Evolutionary conservation across 2,113 vertebrate species (phyloP).

Genomic region (Crotalus tigris): DNA sequence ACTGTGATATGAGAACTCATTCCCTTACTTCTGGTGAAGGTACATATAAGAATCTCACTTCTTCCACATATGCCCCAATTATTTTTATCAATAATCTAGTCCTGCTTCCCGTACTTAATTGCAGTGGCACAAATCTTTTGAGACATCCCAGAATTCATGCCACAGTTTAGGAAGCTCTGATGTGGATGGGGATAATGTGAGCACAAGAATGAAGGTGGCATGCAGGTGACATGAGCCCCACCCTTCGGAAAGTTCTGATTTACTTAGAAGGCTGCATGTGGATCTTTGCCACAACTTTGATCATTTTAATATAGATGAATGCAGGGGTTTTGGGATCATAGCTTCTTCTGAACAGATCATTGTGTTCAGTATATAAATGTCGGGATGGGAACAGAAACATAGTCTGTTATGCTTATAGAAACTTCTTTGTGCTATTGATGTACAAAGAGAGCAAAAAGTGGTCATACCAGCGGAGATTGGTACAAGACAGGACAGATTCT

Average conservation of each 20-base stretch:
- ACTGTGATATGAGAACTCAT: background rate
- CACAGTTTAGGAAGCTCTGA: background rate
- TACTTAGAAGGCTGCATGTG: background rate
- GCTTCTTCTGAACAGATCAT: background rate
- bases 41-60: background rate
- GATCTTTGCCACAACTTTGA: background rate
- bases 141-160: background rate
- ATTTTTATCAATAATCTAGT: background rate
- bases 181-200: background rate
- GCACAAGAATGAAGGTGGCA: background rate
- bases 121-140: background rate
- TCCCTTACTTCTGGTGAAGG: background rate
- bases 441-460: background rate
- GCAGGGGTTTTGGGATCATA: background rate
- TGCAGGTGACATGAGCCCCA: background rate
- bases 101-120: background rate
- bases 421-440: background rate
- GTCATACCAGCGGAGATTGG: background rate
- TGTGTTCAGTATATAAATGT: background rate
- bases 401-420: background rate
- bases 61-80: background rate
- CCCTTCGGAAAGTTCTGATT: background rate
- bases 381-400: background rate
- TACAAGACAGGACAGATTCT: background rate
- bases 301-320: background rate